Base-by-base conservation (phyloP, 2,888 invertebrate genomes). In the Danaus chrysippus region DNA sequence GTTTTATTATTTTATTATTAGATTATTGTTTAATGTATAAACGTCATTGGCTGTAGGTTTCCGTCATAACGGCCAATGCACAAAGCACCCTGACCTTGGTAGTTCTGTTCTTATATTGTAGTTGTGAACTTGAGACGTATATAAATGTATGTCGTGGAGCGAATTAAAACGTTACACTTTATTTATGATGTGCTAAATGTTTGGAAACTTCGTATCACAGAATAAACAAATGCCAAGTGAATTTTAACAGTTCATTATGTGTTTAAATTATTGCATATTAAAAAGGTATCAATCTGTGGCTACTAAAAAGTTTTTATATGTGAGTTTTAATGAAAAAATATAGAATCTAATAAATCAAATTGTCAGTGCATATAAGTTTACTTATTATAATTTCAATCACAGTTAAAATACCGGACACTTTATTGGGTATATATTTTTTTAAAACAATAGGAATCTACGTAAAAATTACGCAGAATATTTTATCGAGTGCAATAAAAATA, bases 61-160 rank as follows among this genome's bases (percentile, higher is more conserved):
- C 69, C 70, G 71, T 73, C 68, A 70, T 67, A 68, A 67, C 72
- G 69, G 71, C 72, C 68, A 71, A 71, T 73, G 59, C 58, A 69
- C 68, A 65, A 63, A 62, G 69, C 67, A 72, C 68, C 69, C 72
- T 73, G 71, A 73, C 73, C 73, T 70, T 71, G 66, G 58, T 61
- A 67, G 66, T 69, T 68, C 63, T 67, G 64, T 70, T 70, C 68
- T 70, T 64, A 67, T 64, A 63, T 70, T 67, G 70, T 67, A 53
- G 54, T 63, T 64, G 66, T 69, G 66, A 70, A 70, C 69, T 70
- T 71, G 70, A 64, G 59, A 70, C 64, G 55, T 56, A 63, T 58
- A 64, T 65, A 67, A 67, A 67, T 65, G 62, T 68, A 62, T 61
- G 66, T 64, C 64, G 69, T 67, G 62, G 59, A 62, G 59, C 52